phyloP scores from a whole-genome alignment of 2,888 invertebrate genomes.

The Deilephila elpenor region DNA sequence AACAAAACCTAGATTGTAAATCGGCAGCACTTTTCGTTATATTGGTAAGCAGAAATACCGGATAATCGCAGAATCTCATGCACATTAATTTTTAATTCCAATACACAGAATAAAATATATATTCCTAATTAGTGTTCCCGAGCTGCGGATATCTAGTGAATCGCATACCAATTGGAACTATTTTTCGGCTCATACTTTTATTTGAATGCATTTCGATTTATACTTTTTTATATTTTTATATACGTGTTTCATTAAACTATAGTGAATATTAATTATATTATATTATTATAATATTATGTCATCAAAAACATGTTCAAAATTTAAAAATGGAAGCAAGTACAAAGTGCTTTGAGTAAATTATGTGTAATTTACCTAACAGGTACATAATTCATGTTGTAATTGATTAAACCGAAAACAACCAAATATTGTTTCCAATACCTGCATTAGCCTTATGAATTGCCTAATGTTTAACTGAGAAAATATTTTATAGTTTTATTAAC shows the following conservation, averaged over 20 bases:
- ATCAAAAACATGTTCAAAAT: conserved; percentile 45
- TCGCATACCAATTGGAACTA: conserved; percentile 17
- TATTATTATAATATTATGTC: conserved; percentile 27
- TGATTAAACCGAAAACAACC: conserved; percentile 73
- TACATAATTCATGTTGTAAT: conserved; percentile 69
- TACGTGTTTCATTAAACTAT: conserved; percentile 38
- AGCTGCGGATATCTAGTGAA: neutral
- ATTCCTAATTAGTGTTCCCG: conserved; percentile 5
- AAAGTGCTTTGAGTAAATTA: conserved; percentile 78
- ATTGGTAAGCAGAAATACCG: neutral
- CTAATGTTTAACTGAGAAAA: conserved; percentile 81
- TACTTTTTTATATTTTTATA: conserved; percentile 43
- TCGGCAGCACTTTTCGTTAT: neutral
- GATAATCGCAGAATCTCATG: conserved; percentile 15
- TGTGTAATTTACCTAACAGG: conserved; percentile 50
- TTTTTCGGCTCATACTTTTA: neutral
- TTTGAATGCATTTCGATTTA: conserved; percentile 19
- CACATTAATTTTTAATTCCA: neutral
- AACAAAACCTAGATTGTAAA: neutral
- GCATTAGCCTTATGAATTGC: conserved; percentile 83
- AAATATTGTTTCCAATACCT: conserved; percentile 82
- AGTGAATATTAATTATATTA: conserved; percentile 34
- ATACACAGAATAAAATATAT: neutral
- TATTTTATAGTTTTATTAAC: conserved; percentile 85
- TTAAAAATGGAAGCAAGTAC: conserved; percentile 70